These are phyloP conservation scores for Habropoda laboriosa DNA, from an alignment of 1,140 invertebrate genomes.

Conservation along the genomic window DNA sequence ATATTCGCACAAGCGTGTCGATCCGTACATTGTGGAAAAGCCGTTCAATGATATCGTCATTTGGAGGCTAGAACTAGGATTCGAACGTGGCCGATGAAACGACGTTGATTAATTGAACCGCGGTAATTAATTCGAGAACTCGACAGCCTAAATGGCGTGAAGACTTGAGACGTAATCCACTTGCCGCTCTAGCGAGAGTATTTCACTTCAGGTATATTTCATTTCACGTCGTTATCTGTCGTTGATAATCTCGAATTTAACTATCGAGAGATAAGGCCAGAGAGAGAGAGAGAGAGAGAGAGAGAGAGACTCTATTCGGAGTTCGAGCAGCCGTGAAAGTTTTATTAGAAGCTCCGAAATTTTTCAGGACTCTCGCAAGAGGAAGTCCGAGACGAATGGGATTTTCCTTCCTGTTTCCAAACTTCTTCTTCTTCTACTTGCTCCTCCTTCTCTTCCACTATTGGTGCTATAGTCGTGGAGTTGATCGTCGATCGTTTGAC, in stretches of 20 bases:
- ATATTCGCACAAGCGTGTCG: background rate
- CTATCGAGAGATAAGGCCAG: background rate
- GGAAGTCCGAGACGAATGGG: background rate
- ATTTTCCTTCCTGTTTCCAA: background rate
- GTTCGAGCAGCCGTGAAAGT: constrained; percentile 23
- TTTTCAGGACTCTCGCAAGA: background rate
- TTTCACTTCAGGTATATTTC: background rate
- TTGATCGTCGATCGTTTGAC: constrained; percentile 16
- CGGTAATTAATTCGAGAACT: constrained; percentile 35
- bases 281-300: too few species aligned
- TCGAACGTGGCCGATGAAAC: constrained; percentile 14
- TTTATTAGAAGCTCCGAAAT: constrained; percentile 20
- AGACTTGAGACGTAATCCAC: constrained; percentile 29
- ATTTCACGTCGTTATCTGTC: constrained; percentile 23
- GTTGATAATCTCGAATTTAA: constrained; percentile 37
- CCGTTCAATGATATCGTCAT: constrained; percentile 42
- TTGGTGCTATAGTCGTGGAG: background rate
- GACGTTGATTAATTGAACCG: constrained; percentile 47
- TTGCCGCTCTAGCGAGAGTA: background rate
- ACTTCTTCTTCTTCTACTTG: background rate
- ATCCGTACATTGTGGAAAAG: constrained; percentile 4
- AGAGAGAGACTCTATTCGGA: background rate
- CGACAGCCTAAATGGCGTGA: constrained; percentile 32
- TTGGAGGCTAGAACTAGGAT: background rate
- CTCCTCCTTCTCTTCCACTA: too few species aligned